Conservation (phyloP, 2,888 invertebrate species). For the Lochmaea crataegi region DNA sequence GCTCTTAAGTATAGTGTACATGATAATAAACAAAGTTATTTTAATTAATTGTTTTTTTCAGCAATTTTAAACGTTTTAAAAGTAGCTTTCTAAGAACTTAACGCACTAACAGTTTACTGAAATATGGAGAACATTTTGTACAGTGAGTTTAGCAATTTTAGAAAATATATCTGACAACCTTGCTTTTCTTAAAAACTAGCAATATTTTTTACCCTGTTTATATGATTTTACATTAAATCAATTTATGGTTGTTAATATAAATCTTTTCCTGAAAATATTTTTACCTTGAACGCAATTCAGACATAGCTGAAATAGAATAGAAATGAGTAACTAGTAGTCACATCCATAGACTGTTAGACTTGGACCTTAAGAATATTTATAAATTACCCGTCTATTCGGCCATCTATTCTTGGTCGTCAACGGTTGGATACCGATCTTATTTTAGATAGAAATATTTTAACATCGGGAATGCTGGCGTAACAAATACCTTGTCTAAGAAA, state of each 20-base stretch:
- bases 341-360: conserved; percentile 27
- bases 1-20: too few relatives aligned
- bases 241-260: background rate
- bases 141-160: too few relatives aligned
- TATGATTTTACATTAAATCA: background rate
- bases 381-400: background rate
- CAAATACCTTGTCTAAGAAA: too few relatives aligned
- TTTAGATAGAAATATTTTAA: conserved; percentile 16
- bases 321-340: conserved; percentile 12
- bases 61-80: too few relatives aligned
- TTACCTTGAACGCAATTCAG: conserved; percentile 9
- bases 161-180: too few relatives aligned
- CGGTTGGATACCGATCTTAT: conserved; percentile 21
- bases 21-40: too few relatives aligned
- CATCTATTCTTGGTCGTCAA: conserved; percentile 22
- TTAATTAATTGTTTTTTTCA: too few relatives aligned
- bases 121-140: too few relatives aligned
- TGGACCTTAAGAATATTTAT: conserved; percentile 27
- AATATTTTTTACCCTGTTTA: too few relatives aligned
- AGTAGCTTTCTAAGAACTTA: too few relatives aligned
- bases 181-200: too few relatives aligned
- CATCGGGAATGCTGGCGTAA: background rate
- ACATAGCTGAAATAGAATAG: conserved; percentile 16
- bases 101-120: too few relatives aligned
- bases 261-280: background rate